These are phyloP conservation scores for Ennomos fuscantarius DNA, from an alignment of 2,888 invertebrate species.

Conservation along the genomic window DNA sequence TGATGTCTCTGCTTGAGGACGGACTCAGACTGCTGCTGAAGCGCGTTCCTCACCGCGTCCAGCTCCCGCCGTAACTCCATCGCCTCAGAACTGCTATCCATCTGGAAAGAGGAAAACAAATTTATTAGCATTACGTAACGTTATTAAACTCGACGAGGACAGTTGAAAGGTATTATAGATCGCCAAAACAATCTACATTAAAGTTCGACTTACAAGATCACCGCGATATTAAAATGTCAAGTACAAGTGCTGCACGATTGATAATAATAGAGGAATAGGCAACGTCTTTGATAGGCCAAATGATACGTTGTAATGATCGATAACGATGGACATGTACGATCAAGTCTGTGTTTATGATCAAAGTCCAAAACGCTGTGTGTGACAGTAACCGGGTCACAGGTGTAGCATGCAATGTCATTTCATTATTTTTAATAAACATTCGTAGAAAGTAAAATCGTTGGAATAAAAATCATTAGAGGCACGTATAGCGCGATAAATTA, in stretches of 20 bases:
- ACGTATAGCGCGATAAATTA: constrained; percentile 21
- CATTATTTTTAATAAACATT: constrained; percentile 24
- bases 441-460: constrained; percentile 26
- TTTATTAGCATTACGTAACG: constrained; percentile 15
- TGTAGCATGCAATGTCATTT: constrained; percentile 22
- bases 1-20: constrained; percentile 88
- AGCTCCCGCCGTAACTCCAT: constrained; percentile 86
- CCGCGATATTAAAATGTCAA: constrained; percentile 64
- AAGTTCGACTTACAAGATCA: constrained; percentile 41
- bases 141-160: constrained; percentile 27
- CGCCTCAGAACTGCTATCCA: constrained; percentile 87
- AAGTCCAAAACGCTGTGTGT: constrained; percentile 45
- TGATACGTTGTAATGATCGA: constrained; percentile 45
- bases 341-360: constrained; percentile 43
- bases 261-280: constrained; percentile 42
- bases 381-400: constrained; percentile 31
- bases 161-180: constrained; percentile 22
- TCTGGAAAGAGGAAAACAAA: constrained; percentile 81
- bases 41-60: constrained; percentile 87
- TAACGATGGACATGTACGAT: constrained; percentile 40
- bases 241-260: constrained; percentile 59
- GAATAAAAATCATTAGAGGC: constrained; percentile 6
- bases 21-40: constrained; percentile 87
- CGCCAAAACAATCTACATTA: constrained; percentile 22
- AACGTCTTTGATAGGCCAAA: constrained; percentile 48